A percentile compares a stretch with the other conserved stretches of the same genome.
Conservation (phyloP, 1,140 invertebrate genomes). For the Pseudomyrmex dendroicus region DNA sequence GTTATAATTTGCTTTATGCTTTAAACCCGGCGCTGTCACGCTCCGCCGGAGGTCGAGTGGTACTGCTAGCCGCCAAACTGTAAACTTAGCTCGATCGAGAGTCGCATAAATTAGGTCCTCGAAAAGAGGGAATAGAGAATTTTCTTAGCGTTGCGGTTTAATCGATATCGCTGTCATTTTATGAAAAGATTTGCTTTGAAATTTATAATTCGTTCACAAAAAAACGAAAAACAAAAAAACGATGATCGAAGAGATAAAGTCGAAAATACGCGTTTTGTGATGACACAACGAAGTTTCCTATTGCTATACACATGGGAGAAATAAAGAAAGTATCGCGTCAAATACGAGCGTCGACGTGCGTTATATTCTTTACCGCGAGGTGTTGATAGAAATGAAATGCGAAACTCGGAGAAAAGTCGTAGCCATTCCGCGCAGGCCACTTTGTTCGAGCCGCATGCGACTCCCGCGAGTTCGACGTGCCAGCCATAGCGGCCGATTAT, state of each 20-base stretch:
- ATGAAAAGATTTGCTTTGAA: not conserved
- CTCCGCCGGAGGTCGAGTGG: conserved; percentile 80
- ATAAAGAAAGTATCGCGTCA: not conserved
- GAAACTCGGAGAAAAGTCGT: not conserved
- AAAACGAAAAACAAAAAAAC: not conserved
- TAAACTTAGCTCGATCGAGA: conserved; percentile 75
- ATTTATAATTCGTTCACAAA: not conserved
- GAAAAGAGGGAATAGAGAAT: conserved; percentile 69
- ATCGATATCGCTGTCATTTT: conserved; percentile 73
- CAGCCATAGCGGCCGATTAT: conserved; percentile 36
- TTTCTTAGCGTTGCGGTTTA: conserved; percentile 69
- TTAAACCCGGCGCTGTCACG: conserved; percentile 77
- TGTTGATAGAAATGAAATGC: conserved; percentile 37
- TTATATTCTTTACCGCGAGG: conserved; percentile 5
- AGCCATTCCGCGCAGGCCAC: not conserved
- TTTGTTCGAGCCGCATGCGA: conserved; percentile 29
- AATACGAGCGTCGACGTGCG: not conserved
- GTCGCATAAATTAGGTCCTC: conserved; percentile 79
- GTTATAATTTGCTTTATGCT: conserved; percentile 74
- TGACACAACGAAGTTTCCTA: not conserved
- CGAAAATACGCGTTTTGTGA: not conserved
- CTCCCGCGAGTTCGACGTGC: conserved; percentile 18
- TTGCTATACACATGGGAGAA: not conserved
- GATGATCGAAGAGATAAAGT: not conserved
- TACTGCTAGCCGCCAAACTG: conserved; percentile 82